Evolutionary conservation across 2,797 vertebrate genomes (phyloP), one percentile per base, ranked within the genome.

Genomic region (Antennarius maculatus): DNA sequence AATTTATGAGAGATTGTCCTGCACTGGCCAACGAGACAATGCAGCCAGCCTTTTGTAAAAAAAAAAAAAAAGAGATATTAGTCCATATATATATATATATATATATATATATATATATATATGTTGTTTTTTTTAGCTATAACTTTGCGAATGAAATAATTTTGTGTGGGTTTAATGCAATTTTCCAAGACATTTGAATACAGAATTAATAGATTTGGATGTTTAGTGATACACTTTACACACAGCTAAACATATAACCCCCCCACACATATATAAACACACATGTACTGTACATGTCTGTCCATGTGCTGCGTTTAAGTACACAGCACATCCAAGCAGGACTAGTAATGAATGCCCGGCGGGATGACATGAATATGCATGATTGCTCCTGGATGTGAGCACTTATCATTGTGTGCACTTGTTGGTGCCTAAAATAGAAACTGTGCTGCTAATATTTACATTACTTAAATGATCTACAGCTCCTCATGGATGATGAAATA

Each of bases 281-380:
- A 46, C 29, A 31, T 15, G 11, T 7, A 52, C 2, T 23, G 23
- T 23, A 23, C 47, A 12, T 43, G 54, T 68, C 18, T 64, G 45
- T 60, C 58, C 14, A 28, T 54, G 15, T 63, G 49, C 41, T 39
- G 54, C 16, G n/a, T 61, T 47, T 79, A 74, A 86, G 80, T 71
- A 72, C 61, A 53, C 31, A 60, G 28, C 61, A 58, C 58, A 53
- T 52, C 78, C 45, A 45, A 64, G 48, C 50, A 77, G 56, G 61
- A 63, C 54, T 39, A 62, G 65, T 66, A 78, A 79, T 76, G 69
- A 80, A 79, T 62, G 81, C 73, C 84, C 76, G 61, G 70, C 7
- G 63, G 85, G 79, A 69, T 56, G 18, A 75, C 64, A 87, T 91
- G 74, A 91, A 92, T 92, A 91, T 92, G 82, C 77, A 91, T 88